Conservation (phyloP, 2,113 vertebrate species). For the Gyps fulvus region DNA sequence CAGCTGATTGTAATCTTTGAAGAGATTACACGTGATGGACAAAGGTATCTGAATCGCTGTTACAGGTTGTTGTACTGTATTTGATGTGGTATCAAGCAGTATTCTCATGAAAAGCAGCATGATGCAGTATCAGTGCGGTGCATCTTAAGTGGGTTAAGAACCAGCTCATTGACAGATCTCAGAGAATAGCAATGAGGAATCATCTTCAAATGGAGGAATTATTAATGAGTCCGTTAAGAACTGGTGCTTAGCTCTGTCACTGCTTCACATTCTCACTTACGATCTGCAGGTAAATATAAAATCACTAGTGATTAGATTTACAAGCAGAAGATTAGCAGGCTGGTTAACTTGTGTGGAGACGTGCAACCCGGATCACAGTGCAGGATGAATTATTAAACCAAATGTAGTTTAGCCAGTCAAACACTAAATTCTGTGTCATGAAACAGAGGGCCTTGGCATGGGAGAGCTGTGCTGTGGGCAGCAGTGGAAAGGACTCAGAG, state of each 20-base stretch:
- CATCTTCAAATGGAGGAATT: not conserved
- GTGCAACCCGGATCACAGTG: rapidly evolving
- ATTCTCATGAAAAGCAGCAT: not conserved
- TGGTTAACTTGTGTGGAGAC: rapidly evolving
- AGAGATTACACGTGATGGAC: not conserved
- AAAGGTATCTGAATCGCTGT: not conserved
- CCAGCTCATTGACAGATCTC: not conserved
- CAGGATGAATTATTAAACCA: not conserved
- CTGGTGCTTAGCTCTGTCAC: not conserved
- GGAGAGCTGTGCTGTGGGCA: not conserved
- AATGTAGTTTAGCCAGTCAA: not conserved
- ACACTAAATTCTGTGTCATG: not conserved
- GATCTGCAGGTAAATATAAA: not conserved
- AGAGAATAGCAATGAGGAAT: not conserved
- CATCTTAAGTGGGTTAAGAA: not conserved
- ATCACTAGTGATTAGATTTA: not conserved
- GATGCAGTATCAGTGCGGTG: not conserved
- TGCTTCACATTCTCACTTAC: not conserved
- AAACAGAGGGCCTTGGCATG: rapidly evolving
- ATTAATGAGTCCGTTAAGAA: not conserved
- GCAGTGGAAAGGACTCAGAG: not conserved
- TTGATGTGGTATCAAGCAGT: not conserved
- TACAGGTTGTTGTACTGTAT: not conserved
- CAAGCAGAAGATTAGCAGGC: not conserved
- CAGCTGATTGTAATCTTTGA: not conserved